Percentiles rank a stretch among this genome's conserved stretches.
Conservation (phyloP, 2,113 vertebrate genomes). For the Sorex fumeus region DNA sequence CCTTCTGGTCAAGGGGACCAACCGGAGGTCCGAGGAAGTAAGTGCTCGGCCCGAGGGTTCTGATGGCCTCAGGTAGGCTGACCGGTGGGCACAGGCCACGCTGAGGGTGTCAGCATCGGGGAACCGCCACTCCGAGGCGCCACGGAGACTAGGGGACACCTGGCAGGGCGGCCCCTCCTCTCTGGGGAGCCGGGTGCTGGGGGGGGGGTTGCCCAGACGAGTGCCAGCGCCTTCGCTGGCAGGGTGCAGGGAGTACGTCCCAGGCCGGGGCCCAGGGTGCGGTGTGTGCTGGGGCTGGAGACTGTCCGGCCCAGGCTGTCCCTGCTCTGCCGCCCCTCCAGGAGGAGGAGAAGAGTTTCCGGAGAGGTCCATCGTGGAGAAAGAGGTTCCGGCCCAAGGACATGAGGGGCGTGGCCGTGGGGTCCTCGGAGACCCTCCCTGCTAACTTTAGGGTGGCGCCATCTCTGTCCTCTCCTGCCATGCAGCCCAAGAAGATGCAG, state of each 20-base stretch:
- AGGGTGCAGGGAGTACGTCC: too few species aligned
- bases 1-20: slow-evolving; percentile 94
- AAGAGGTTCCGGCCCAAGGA: slow-evolving; percentile 99
- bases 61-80: too few species aligned
- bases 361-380: slow-evolving; percentile 97
- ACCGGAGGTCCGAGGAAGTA: slow-evolving; percentile 96
- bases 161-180: too few species aligned
- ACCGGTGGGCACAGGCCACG: too few species aligned
- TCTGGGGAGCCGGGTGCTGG: too few species aligned
- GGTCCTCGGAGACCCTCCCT: slow-evolving; percentile 96
- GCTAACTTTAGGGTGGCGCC: slow-evolving; percentile 96
- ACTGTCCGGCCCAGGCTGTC: neutral
- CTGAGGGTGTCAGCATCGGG: neutral
- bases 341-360: slow-evolving; percentile 98
- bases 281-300: neutral
- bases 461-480: slow-evolving; percentile 93
- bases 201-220: too few species aligned
- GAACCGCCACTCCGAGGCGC: too few species aligned
- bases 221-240: too few species aligned
- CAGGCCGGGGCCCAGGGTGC: too few species aligned
- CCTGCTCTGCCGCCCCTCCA: slow-evolving; percentile 78
- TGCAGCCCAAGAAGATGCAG: slow-evolving; percentile 97
- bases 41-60: slow-evolving; percentile 71
- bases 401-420: slow-evolving; percentile 92
- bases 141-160: too few species aligned